phyloP scores from a whole-genome alignment of 2,113 vertebrate genomes.

The Thryonomys swinderianus region DNA sequence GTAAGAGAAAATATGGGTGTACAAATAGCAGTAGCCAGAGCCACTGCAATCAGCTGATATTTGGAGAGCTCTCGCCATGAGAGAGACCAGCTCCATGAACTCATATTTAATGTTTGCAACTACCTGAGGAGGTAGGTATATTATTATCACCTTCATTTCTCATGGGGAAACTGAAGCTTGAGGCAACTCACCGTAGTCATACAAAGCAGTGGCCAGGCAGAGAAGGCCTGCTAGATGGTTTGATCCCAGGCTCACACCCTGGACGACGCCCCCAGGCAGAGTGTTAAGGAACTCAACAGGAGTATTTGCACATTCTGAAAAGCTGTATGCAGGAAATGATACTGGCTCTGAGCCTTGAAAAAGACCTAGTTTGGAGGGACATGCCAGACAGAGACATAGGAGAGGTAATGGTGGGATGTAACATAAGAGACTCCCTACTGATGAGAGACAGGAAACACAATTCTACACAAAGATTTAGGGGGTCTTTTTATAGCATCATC shows the following conservation, averaged over 20 bases:
- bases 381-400: not conserved
- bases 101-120: not conserved
- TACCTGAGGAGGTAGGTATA: not conserved
- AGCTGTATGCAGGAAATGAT: not conserved
- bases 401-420: not conserved
- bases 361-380: no score
- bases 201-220: not conserved
- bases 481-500: not conserved
- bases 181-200: not conserved
- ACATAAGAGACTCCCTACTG: not conserved
- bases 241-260: not conserved
- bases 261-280: not conserved
- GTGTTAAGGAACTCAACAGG: not conserved
- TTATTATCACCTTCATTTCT: not conserved
- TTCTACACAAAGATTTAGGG: not conserved
- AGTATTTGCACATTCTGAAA: not conserved
- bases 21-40: not conserved
- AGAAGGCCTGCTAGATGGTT: not conserved
- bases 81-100: no score
- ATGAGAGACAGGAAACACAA: fast-evolving
- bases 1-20: not conserved
- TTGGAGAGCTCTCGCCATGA: not conserved
- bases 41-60: not conserved
- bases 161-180: not conserved
- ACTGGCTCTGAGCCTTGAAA: not conserved